Conservation (phyloP, 2,113 vertebrate species). For the Ploceus nigricollis region DNA sequence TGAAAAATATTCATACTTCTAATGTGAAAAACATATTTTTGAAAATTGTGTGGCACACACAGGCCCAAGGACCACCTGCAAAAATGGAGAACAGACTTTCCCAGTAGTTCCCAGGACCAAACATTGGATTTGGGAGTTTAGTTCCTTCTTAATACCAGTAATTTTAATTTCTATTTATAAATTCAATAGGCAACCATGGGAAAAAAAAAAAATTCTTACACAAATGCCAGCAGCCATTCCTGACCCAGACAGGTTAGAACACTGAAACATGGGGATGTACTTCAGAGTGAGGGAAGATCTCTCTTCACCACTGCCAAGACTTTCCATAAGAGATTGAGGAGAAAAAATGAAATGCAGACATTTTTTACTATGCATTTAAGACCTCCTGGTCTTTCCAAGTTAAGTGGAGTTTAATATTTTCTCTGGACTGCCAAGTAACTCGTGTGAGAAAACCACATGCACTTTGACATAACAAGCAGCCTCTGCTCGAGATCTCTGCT, state of each 20-base stretch:
- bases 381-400: constrained; percentile 36
- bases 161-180: background rate
- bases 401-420: constrained; percentile 54
- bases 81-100: background rate
- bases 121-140: background rate
- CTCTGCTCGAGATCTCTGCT: constrained; percentile 54
- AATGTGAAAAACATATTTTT: background rate
- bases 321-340: background rate
- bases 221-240: background rate
- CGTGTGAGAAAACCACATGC: constrained; percentile 66
- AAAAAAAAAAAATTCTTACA: background rate
- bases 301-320: background rate
- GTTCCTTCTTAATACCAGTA: background rate
- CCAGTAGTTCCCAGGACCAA: background rate
- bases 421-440: constrained; percentile 57
- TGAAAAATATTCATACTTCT: background rate
- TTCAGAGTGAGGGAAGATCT: background rate
- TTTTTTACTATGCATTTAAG: constrained; percentile 5
- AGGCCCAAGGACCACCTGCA: background rate
- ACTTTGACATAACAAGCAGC: constrained; percentile 57
- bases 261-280: background rate
- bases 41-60: background rate
- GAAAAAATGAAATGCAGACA: constrained; percentile 32
- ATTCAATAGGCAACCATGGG: background rate
- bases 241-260: background rate